phyloP scores from a whole-genome alignment of 2,113 vertebrate species.

The Lynx canadensis region DNA sequence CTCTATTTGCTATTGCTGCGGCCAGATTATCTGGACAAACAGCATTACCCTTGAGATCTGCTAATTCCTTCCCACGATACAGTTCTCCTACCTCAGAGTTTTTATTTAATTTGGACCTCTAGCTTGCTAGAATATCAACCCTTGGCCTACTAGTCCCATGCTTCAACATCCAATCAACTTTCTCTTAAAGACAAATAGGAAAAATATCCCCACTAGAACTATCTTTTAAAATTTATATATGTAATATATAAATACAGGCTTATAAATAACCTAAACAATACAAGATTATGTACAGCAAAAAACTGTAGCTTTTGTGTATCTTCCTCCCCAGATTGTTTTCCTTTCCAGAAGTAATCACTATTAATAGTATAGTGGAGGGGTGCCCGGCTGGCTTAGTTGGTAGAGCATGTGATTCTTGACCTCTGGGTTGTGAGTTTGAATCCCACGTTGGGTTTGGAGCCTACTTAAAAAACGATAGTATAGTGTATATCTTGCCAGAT shows the following conservation, averaged over 20 bases:
- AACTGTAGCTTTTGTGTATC: background rate
- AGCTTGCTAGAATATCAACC: constrained; percentile 43
- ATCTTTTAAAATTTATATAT: background rate
- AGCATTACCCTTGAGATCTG: constrained; percentile 25
- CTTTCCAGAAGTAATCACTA: background rate
- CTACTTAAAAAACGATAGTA: background rate
- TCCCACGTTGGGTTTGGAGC: background rate
- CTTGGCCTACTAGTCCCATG: background rate
- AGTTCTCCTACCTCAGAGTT: background rate
- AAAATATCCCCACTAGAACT: background rate
- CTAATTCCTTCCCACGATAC: constrained; percentile 4
- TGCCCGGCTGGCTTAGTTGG: background rate
- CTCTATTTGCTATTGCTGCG: background rate
- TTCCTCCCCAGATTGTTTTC: background rate
- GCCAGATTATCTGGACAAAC: constrained; percentile 28
- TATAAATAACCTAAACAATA: background rate
- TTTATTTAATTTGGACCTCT: constrained; percentile 51
- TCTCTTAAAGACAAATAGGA: constrained; percentile 26
- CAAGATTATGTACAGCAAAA: background rate
- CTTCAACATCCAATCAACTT: constrained; percentile 54
- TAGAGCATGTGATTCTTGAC: background rate
- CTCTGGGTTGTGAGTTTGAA: background rate
- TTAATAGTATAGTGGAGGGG: background rate
- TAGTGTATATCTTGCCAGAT: background rate
- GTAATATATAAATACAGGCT: background rate